Evolutionary conservation across 2,888 invertebrate genomes (phyloP), one percentile per base, ranked within the genome.

Genomic region (Chloroclysta siterata): DNA sequence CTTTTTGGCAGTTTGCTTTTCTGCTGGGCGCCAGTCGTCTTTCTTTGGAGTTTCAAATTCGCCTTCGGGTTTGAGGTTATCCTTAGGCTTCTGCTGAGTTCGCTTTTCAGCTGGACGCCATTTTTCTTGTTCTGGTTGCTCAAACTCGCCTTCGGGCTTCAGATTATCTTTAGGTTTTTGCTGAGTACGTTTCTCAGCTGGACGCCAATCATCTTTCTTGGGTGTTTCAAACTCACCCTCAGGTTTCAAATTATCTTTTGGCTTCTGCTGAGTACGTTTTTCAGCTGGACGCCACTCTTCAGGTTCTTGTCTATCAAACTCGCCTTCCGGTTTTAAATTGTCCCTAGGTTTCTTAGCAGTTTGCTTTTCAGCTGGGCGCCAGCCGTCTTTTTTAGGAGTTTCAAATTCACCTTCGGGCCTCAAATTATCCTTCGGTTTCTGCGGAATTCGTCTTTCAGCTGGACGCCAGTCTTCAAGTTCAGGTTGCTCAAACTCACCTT

Each of bases 241-340:
- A 0, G 94, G 93, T 57, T 83, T 83, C 0, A 95, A 73, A 76
- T 95, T 95, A 68, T 88, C 88, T 56, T 76, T 50, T 0, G 85
- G 83, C 53, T 76, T 78, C 22, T 55, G 73, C 0, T 62, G 74
- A 0, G 63, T 76, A 10, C 72, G 80, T 33, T 81, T 71, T 63
- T 90, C 85, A 72, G 85, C 84, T 33, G 87, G 88, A 0, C 80
- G 77, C 81, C 89, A 90, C 65, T 83, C 72, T 0, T 86, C 85
- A 1, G 83, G 83, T 55, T 87, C 83, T 0, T 91, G 94, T 4
- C 77, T 72, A 55, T 90, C 90, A 71, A 94, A 94, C 0, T 95
- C 94, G 0, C 95, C 95, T 77, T 95, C 95, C 0, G 94, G 94
- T 50, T 82, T 85, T 0, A 95, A 76, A 78, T 95, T 95, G 72